phyloP scores from a whole-genome alignment of 2,888 invertebrate species.

The Dromius quadrimaculatus region DNA sequence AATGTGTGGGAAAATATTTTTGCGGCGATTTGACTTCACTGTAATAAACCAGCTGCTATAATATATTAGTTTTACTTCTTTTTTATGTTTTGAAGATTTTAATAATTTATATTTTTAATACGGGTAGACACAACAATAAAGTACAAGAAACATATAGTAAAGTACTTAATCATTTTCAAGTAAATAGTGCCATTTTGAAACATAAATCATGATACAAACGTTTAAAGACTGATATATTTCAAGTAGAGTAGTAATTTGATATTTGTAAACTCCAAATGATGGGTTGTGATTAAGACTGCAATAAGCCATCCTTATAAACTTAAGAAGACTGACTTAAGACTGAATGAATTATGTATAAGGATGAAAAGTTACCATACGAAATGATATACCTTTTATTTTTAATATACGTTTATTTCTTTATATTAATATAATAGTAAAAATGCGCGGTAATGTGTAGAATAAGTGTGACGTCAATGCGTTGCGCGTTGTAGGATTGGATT shows the following conservation, averaged over 20 bases:
- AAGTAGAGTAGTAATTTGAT: neutral
- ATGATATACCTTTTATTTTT: conserved; percentile 26
- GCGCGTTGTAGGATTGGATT: too few relatives aligned
- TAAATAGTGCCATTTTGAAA: conserved; percentile 18
- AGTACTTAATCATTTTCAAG: conserved; percentile 22
- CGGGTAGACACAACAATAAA: conserved; percentile 10
- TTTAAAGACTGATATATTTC: conserved; percentile 6
- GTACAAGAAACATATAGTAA: conserved; percentile 13
- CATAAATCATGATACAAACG: neutral
- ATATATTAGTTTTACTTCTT: neutral
- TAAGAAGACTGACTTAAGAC: conserved; percentile 36
- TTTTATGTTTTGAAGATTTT: conserved; percentile 11
- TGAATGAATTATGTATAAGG: conserved; percentile 28
- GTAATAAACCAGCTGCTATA: too few relatives aligned
- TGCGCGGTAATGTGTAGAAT: too few relatives aligned
- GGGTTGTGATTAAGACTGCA: conserved; percentile 26
- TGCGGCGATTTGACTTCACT: too few relatives aligned
- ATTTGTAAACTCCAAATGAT: neutral
- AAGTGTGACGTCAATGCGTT: too few relatives aligned
- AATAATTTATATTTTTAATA: conserved; percentile 10
- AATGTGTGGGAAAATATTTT: too few relatives aligned
- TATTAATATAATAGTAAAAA: neutral
- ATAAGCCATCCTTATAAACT: conserved; percentile 22
- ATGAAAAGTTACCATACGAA: conserved; percentile 41
- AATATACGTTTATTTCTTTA: neutral